Evolutionary conservation across 2,797 vertebrate species (phyloP).

Genomic region (Poeciliopsis presidionis): DNA sequence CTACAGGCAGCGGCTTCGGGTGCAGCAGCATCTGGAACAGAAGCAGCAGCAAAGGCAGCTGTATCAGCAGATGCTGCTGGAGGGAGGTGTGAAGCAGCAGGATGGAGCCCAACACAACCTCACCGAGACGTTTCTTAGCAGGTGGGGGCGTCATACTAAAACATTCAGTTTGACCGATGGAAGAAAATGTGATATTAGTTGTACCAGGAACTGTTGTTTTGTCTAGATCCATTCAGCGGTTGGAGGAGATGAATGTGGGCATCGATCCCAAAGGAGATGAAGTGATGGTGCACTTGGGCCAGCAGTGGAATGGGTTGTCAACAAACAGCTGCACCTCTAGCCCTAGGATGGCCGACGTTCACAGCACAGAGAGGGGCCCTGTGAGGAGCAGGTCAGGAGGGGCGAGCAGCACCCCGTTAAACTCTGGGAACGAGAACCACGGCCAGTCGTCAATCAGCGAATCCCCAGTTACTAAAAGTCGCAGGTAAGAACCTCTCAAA

Average conservation of each 20-base stretch:
- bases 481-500: constrained; percentile 76
- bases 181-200: not conserved
- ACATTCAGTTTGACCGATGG: not conserved
- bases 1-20: constrained; percentile 91
- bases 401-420: constrained; percentile 84
- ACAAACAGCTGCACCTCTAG: constrained; percentile 52
- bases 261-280: constrained; percentile 91
- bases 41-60: constrained; percentile 95
- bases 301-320: constrained; percentile 84
- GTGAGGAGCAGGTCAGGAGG: constrained; percentile 63
- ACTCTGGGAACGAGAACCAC: constrained; percentile 70
- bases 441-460: constrained; percentile 85
- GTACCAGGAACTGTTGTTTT: not conserved
- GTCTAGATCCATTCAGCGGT: constrained; percentile 92
- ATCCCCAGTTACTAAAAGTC: constrained; percentile 84
- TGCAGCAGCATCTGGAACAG: constrained; percentile 96
- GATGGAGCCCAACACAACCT: constrained; percentile 91
- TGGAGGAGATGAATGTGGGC: constrained; percentile 94
- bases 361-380: constrained; percentile 64
- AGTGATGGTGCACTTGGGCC: constrained; percentile 78
- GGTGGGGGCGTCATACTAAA: constrained; percentile 58
- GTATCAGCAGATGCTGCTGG: constrained; percentile 97
- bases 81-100: constrained; percentile 92
- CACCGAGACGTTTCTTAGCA: constrained; percentile 95
- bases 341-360: constrained; percentile 51